Conservation (phyloP, 2,113 vertebrate species). For the Echinops telfairi region DNA sequence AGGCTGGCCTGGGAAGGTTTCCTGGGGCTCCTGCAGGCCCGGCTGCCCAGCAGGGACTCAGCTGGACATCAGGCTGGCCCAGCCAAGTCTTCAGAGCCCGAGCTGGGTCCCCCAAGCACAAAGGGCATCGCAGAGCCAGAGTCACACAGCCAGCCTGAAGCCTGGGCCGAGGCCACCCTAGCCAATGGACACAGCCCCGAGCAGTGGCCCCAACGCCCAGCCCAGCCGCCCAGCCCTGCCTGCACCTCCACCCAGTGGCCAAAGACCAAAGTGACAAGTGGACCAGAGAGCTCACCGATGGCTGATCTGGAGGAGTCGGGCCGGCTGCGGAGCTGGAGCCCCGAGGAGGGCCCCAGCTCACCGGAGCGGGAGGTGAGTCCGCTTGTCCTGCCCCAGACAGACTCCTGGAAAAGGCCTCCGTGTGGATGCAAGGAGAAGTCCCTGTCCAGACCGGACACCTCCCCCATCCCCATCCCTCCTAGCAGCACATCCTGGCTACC, state of each 20-base stretch:
- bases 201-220: constrained; percentile 17
- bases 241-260: constrained; percentile 66
- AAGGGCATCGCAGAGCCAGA: not conserved
- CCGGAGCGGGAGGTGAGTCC: constrained; percentile 65
- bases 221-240: constrained; percentile 25
- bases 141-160: not conserved
- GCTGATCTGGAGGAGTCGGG: not conserved
- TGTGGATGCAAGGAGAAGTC: no score
- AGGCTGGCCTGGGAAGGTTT: constrained; percentile 65
- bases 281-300: not conserved
- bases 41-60: constrained; percentile 11
- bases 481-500: no score
- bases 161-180: not conserved
- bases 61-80: constrained; percentile 44
- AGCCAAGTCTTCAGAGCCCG: constrained; percentile 34
- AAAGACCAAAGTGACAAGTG: constrained; percentile 74
- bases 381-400: no score
- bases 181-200: not conserved
- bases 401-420: not conserved
- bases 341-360: not conserved
- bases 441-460: not conserved
- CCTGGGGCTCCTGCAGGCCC: not conserved
- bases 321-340: not conserved
- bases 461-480: not conserved
- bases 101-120: not conserved